Evolutionary conservation across 2,797 vertebrate species (phyloP), one percentile per base, ranked within the genome.

Genomic region (Carapus acus): DNA sequence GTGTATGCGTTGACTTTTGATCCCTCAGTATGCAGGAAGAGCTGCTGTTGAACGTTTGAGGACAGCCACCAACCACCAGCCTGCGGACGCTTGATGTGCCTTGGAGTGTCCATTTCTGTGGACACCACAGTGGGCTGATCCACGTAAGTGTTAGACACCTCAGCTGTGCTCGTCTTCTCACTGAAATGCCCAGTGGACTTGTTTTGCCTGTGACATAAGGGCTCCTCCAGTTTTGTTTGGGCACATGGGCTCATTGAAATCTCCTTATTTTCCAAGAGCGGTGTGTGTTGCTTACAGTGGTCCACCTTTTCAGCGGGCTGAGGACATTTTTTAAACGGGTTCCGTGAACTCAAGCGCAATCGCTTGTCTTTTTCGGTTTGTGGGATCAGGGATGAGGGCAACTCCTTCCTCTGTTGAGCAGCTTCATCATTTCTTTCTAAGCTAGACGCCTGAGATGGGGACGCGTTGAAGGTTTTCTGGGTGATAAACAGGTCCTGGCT

Each of bases 401-500:
- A 43, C 2, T 8, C 12, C 18, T 23, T 2, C 8, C 36, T n/a
- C 15, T 2, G 20, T 8, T 37, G 66, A 43, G 34, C 2, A 3
- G n/a, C 42, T 49, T 67, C 34, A 15, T 70, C 60, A 2, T 18
- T 54, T 63, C 12, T 37, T 14, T 81, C 82, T 0, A 48, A 54
- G 2, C 83, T 76, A 33, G 82, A 87, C 0, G 71, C 13, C 1
- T 83, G 60, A 0, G 58, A 29, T 3, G 74, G 58, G 2, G 73
- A 50, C 0, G 54, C 37, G 21, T 71, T 66, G 71, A 88, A 90
- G 0, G 27, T 84, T 65, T 88, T 90, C 71, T 90, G 89, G 7
- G 88, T 91, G 55, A 91, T 89, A 13, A 91, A 91, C 29, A 91
- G 76, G 49, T 91, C 89, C 65, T 91, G 88, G 62, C 89, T 91